Conservation (phyloP, 1,140 invertebrate species). For the Rhyacophila brunnea region DNA sequence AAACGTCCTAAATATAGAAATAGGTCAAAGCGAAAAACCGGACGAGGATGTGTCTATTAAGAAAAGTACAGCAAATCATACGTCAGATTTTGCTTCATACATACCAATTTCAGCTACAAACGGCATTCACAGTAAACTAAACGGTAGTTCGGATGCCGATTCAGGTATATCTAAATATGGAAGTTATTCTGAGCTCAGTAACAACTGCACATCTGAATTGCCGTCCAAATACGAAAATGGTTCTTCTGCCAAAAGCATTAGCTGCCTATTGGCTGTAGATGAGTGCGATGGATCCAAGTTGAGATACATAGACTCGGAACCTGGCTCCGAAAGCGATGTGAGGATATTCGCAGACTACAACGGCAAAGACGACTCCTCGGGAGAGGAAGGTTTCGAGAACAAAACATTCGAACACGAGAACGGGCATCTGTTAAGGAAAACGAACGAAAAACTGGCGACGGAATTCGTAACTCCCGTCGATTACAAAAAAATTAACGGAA, state of each 20-base stretch:
- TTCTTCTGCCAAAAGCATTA: background rate
- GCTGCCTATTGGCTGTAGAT: constrained; percentile 37
- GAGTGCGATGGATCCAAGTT: constrained; percentile 25
- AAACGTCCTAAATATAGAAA: constrained; percentile 47
- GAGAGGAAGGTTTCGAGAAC: constrained; percentile 52
- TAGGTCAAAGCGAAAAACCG: constrained; percentile 36
- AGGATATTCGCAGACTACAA: constrained; percentile 28
- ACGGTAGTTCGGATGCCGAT: constrained; percentile 1
- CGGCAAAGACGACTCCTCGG: constrained; percentile 18
- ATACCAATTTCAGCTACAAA: constrained; percentile 55
- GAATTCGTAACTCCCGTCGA: background rate
- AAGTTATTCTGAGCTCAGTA: constrained; percentile 27
- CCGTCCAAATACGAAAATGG: constrained; percentile 11
- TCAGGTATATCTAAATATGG: constrained; percentile 22
- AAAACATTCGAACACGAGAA: constrained; percentile 55
- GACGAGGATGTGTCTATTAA: constrained; percentile 18
- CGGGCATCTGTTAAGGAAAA: constrained; percentile 44
- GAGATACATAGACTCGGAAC: constrained; percentile 32
- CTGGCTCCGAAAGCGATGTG: constrained; percentile 26
- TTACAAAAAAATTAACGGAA: too few species aligned
- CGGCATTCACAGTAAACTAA: constrained; percentile 26
- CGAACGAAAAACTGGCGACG: constrained; percentile 7
- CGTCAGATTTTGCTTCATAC: constrained; percentile 58
- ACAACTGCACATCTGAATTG: background rate
- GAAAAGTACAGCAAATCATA: constrained; percentile 49